Evolutionary conservation across 2,797 vertebrate species (phyloP).

Genomic region (Enteromius paludinosus): DNA sequence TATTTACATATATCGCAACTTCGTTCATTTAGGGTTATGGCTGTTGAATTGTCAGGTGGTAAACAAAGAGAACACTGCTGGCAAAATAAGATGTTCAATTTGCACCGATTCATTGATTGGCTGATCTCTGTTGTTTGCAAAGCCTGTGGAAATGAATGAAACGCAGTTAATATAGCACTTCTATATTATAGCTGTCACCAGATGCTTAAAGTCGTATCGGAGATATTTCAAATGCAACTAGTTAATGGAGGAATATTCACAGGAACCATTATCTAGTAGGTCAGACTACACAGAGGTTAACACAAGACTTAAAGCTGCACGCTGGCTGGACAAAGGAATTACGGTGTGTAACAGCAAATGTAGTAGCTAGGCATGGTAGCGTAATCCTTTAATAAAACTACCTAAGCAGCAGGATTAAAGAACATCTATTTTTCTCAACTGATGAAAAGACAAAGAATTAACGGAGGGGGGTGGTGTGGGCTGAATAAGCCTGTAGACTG

Average conservation of each 20-base stretch:
- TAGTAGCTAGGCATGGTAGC: conserved; percentile 60
- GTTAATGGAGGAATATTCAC: not conserved
- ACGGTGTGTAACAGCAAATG: conserved; percentile 50
- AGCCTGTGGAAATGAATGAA: conserved; percentile 74
- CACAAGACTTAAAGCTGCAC: conserved; percentile 29
- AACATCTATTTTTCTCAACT: conserved; percentile 75
- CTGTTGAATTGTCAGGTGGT: not conserved
- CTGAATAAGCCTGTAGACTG: conserved; percentile 21
- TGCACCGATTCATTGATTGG: conserved; percentile 76
- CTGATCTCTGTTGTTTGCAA: conserved; percentile 71
- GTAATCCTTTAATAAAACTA: conserved; percentile 74
- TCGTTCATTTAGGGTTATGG: not conserved
- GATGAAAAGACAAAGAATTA: conserved; percentile 73
- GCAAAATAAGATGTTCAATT: conserved; percentile 68
- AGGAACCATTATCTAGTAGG: conserved; percentile 58
- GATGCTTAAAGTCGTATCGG: conserved; percentile 45
- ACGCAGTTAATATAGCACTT: conserved; percentile 74
- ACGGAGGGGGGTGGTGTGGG: conserved; percentile 57
- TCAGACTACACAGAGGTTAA: conserved; percentile 58
- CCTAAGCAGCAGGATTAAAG: conserved; percentile 72
- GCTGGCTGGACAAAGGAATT: conserved; percentile 55
- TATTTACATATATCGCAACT: not conserved
- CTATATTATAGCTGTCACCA: conserved; percentile 70
- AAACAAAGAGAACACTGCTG: conserved; percentile 66
- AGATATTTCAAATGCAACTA: conserved; percentile 41